Evolutionary conservation across 2,797 vertebrate species (phyloP).

Genomic region (Aldrovandia affinis): DNA sequence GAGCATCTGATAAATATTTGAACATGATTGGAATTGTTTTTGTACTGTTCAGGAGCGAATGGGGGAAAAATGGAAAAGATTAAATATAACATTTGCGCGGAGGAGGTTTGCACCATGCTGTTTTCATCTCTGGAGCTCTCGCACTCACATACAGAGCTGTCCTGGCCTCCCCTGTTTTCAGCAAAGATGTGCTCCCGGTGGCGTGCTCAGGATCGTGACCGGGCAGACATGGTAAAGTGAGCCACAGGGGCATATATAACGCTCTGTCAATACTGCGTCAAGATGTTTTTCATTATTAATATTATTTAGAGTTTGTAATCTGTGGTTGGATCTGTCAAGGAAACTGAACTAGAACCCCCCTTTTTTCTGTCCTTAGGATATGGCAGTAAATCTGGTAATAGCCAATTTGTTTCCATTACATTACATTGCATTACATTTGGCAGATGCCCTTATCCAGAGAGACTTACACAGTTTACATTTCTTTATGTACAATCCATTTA

Average conservation of each 20-base stretch:
- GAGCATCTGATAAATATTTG: not conserved
- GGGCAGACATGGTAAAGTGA: not conserved
- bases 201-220: not conserved
- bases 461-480: no score
- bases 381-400: no score
- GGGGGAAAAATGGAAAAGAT: not conserved
- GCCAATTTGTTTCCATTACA: no score
- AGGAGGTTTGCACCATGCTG: not conserved
- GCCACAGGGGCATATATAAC: not conserved
- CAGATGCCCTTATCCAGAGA: no score
- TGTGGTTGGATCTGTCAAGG: not conserved
- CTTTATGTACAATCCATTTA: no score
- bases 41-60: not conserved
- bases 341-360: constrained; percentile 9
- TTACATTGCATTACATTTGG: no score
- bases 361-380: not conserved
- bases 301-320: not conserved
- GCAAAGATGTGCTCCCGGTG: not conserved
- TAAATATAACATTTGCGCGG: not conserved
- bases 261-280: not conserved
- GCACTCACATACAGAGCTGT: not conserved
- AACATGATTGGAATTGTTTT: not conserved
- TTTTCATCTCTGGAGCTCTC: not conserved
- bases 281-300: not conserved
- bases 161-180: not conserved